Conservation (phyloP, 1,140 invertebrate species). For the Adoxophyes honmai region DNA sequence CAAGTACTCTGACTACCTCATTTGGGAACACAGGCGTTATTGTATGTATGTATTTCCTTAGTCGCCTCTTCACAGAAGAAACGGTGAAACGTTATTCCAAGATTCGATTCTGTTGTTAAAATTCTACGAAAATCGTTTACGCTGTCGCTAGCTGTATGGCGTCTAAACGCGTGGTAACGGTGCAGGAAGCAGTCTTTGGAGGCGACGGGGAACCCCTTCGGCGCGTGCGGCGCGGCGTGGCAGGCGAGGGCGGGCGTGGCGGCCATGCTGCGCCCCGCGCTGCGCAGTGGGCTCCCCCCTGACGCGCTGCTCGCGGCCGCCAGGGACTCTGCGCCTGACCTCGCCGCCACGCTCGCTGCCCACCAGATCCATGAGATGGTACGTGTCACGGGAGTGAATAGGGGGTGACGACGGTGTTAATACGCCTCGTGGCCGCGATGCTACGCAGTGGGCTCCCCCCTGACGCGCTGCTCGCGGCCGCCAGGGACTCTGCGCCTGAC, state of each 20-base stretch:
- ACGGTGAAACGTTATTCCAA: too few relatives aligned
- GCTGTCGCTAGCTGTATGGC: too few relatives aligned
- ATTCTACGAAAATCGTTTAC: too few relatives aligned
- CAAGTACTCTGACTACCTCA: too few relatives aligned
- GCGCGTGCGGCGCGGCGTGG: conserved; percentile 67
- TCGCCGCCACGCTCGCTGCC: conserved; percentile 81
- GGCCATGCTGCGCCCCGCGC: conserved; percentile 74
- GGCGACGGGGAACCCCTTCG: conserved; percentile 67
- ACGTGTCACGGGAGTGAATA: conserved; percentile 59
- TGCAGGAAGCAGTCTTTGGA: conserved; percentile 75
- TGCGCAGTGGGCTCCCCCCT: conserved; percentile 79
- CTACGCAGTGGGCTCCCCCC: conserved; percentile 76
- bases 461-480: too few relatives aligned
- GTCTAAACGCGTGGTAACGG: too few relatives aligned
- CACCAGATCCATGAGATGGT: conserved; percentile 85
- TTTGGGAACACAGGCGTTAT: too few relatives aligned
- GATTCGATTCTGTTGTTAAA: too few relatives aligned
- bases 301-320: conserved; percentile 88
- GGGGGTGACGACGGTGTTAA: too few relatives aligned
- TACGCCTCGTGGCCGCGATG: too few relatives aligned
- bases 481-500: background rate
- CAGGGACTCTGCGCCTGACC: conserved; percentile 86
- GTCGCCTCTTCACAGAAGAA: too few relatives aligned
- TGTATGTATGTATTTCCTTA: too few relatives aligned
- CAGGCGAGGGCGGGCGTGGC: conserved; percentile 57